Percentiles rank a stretch among this genome's conserved stretches.
These are phyloP conservation scores for Dicentrarchus labrax DNA, from an alignment of 2,113 vertebrate genomes.

Conservation along the genomic window DNA sequence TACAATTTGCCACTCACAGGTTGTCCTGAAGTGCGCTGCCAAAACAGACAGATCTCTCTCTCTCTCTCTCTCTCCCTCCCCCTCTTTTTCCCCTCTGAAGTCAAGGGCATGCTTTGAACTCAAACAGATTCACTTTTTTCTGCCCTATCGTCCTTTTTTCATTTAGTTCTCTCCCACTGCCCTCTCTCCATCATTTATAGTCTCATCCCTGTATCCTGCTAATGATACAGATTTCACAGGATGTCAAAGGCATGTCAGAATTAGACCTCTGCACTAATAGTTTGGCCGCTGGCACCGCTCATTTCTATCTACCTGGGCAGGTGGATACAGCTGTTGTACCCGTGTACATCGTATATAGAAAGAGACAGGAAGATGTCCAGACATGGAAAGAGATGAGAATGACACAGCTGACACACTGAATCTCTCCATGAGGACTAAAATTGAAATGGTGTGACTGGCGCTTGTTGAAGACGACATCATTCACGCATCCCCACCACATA, in stretches of 20 bases:
- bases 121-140: slow-evolving; percentile 71
- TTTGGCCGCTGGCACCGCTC: slow-evolving; percentile 48
- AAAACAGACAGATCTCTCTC: slow-evolving; percentile 66
- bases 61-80: slow-evolving; percentile 41
- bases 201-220: slow-evolving; percentile 56
- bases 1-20: slow-evolving; percentile 75
- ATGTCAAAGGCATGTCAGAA: slow-evolving; percentile 70
- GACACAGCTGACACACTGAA: slow-evolving; percentile 62
- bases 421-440: slow-evolving; percentile 62
- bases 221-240: slow-evolving; percentile 78
- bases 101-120: slow-evolving; percentile 84
- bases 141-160: slow-evolving; percentile 57
- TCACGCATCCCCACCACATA: slow-evolving; percentile 27
- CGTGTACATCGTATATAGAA: slow-evolving; percentile 33
- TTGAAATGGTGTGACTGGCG: slow-evolving; percentile 68
- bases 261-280: slow-evolving; percentile 47
- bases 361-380: slow-evolving; percentile 42
- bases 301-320: slow-evolving; percentile 54
- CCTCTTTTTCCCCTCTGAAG: slow-evolving; percentile 64
- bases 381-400: slow-evolving; percentile 53
- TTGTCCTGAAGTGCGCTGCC: slow-evolving; percentile 66
- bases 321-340: slow-evolving; percentile 50
- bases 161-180: slow-evolving; percentile 62
- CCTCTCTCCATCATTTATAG: slow-evolving; percentile 67
- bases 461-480: slow-evolving; percentile 54